Base-by-base conservation (phyloP, 2,888 invertebrate species). In the Drosophila algonquin region DNA sequence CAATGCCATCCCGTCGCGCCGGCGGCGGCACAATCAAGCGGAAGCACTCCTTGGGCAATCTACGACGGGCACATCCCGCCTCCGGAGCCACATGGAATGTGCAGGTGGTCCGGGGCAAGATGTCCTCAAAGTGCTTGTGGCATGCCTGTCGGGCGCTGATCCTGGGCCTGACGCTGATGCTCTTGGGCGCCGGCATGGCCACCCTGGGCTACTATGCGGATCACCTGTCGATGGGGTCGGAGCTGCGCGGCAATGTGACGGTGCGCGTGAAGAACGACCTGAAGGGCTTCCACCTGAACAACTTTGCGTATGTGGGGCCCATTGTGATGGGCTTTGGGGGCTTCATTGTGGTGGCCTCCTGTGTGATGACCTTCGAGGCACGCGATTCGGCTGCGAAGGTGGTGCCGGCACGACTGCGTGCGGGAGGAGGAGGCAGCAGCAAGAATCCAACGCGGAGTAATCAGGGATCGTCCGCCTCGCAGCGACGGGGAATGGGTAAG, bases 291-390 rank as follows among this genome's bases (percentile, higher is more conserved):
- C 97, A 97, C 90, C 94, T 97, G 76, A 97, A 97, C 92, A 97
- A 97, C 90, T 93, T 98, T 59, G 97, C 98, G 1, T 99, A 98
- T 91, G 96, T 98, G n/a, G 99, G 99, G 0, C 99, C 99, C 2
- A 97, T 98, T 76, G 96, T 99, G 59, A 99, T 99, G 98, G 99
- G 99, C 35, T 96, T 98, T 72, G 98, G 99, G 92, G 98, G 97
- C 46, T 99, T 99, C 91, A 97, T 98, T 80, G 97, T 99, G 47
- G 98, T 99, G 24, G 98, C 98, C 35, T 98, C 98, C 0, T 98
- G 98, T 90, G 99, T 99, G 59, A 98, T 99, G 96, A 99, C 98
- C n/a, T 98, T 99, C 90, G 99, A 99, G 91, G 98, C 98, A 0
- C 94, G 98, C 3, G 99, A 99, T 92, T 97, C 97, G 73, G 97